Evolutionary conservation across 1,140 invertebrate genomes (phyloP), one percentile per base, ranked within the genome.

Genomic region (Brachystomella parvula): DNA sequence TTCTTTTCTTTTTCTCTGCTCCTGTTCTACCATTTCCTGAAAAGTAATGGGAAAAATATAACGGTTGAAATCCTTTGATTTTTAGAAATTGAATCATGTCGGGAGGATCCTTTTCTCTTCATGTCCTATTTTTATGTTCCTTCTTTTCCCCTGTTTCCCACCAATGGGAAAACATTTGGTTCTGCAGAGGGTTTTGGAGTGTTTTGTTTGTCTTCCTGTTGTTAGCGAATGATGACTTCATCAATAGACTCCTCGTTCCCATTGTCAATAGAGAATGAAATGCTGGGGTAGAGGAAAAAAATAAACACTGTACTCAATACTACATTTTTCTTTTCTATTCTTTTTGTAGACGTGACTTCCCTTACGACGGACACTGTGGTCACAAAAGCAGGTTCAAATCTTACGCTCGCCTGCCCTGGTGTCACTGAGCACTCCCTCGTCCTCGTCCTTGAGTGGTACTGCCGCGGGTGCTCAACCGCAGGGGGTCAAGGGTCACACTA

Each of bases 311-410:
- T 33, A 1, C 49, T 57, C n/a, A 57, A 15, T 53, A 12, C 49
- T 26, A 17, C 9, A 17, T 64, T 44, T 21, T 61, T 63, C 35
- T 21, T 44, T 21, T 64, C 39, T 65, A 19, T 44, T 68, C 19
- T 64, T 28, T 65, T 70, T 70, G 44, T 69, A 76, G 82, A 84
- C 76, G 78, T 82, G 65, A 80, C 79, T 72, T 79, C 81, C 73
- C 75, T 83, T 62, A 77, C 81, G 68, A 76, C 83, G 64, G 78
- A 82, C 64, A 82, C 80, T 60, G 77, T 85, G 47, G 78, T 82
- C 66, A 82, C 82, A 24, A 82, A 85, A 71, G 84, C 85, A n/a
- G 85, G 85, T 53, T 81, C 81, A 65, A 86, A 86, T 76, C 79
- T 84, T 63, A 83, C 82, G 47, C 75, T 86, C 69, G 77, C 81